These are phyloP conservation scores for Patiria pectinifera DNA, from an alignment of 53 echinoderm and acorn worm species.

Conservation along the genomic window DNA sequence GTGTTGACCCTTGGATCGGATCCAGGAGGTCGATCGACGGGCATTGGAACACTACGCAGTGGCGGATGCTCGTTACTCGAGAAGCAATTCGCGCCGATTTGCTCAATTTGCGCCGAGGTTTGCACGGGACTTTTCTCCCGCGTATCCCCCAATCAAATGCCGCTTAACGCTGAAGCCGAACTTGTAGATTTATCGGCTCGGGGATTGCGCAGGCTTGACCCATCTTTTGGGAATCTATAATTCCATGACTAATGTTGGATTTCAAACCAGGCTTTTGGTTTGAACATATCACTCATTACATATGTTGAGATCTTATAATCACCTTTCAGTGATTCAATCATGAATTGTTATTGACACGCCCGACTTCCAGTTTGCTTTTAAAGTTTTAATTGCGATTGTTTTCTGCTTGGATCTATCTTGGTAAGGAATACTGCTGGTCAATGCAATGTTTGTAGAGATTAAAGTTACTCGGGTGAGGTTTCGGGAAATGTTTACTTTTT, in stretches of 20 bases:
- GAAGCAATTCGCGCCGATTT: slow-evolving; percentile 11
- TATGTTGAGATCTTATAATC: no score
- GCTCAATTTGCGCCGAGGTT: slow-evolving; percentile 1
- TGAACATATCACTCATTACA: not conserved
- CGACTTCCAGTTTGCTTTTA: no score
- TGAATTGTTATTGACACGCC: no score
- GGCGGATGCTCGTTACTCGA: not conserved
- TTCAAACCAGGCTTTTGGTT: not conserved
- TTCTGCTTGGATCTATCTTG: no score
- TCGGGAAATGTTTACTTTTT: no score
- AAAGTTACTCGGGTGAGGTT: no score
- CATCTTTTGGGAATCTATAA: not conserved
- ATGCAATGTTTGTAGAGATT: no score
- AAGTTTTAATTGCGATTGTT: no score
- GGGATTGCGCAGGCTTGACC: not conserved
- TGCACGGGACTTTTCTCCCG: not conserved
- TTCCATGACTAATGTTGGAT: not conserved
- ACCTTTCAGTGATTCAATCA: no score
- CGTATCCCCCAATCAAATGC: not conserved
- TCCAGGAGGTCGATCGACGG: not conserved
- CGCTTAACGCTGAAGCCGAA: not conserved
- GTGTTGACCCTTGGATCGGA: not conserved
- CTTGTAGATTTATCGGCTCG: not conserved
- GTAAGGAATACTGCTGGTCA: no score
- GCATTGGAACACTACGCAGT: not conserved